A percentile compares a stretch with the other conserved stretches of the same genome.
These are phyloP conservation scores for Heteractis magnifica DNA, from an alignment of 92 coral and sea anemone species.

Conservation along the genomic window DNA sequence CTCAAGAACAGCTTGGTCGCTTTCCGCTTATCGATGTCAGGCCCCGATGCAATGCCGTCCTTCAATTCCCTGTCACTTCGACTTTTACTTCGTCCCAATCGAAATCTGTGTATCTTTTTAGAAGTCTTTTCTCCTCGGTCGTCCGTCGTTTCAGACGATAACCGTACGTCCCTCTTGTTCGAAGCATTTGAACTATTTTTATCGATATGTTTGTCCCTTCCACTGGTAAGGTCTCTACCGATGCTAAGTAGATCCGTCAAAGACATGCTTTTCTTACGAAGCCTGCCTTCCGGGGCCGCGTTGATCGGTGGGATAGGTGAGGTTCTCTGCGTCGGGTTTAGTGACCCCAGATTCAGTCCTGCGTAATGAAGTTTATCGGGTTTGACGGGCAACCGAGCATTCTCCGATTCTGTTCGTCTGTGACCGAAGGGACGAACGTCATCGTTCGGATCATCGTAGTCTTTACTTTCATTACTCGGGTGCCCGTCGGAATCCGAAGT, in stretches of 20 bases:
- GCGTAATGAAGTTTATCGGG: conserved; percentile 66
- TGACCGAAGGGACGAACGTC: background rate
- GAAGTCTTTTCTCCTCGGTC: conserved; percentile 35
- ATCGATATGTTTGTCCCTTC: conserved; percentile 48
- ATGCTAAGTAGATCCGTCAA: conserved; percentile 72
- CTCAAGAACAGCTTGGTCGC: conserved; percentile 72
- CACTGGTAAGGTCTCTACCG: conserved; percentile 69
- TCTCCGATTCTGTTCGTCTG: conserved; percentile 52
- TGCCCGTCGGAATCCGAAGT: background rate
- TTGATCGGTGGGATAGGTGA: conserved; percentile 14
- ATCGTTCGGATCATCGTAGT: conserved; percentile 10
- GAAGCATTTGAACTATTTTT: conserved; percentile 5
- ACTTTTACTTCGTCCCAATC: conserved; percentile 50
- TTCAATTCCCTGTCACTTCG: conserved; percentile 64
- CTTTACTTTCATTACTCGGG: conserved; percentile 18
- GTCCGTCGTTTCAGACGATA: conserved; percentile 45
- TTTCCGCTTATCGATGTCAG: conserved; percentile 71
- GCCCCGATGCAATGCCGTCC: conserved; percentile 89
- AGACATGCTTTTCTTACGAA: conserved; percentile 79
- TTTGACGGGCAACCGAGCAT: conserved; percentile 58
- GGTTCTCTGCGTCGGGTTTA: conserved; percentile 24
- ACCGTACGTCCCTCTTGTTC: conserved; percentile 16
- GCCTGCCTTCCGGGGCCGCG: conserved; percentile 27
- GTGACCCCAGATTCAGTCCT: conserved; percentile 29
- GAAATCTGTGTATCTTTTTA: conserved; percentile 47